phyloP scores from a whole-genome alignment of 1,140 invertebrate genomes.

The Coptotermes formosanus region DNA sequence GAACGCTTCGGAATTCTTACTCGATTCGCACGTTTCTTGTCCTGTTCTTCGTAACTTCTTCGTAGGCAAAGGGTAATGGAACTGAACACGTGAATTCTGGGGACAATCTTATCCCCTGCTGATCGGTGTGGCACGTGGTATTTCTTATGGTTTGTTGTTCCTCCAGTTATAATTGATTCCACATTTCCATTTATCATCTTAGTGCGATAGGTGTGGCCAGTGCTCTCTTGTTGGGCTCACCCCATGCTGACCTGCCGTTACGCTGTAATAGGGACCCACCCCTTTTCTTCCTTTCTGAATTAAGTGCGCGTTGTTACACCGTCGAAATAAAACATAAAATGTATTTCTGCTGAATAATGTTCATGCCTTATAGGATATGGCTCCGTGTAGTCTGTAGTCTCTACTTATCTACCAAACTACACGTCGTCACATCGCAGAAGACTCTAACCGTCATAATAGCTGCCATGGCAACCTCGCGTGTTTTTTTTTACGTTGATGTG shows the following conservation, averaged over 20 bases:
- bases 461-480: too few species aligned
- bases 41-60: too few species aligned
- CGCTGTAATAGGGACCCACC: background rate
- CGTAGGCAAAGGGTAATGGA: too few species aligned
- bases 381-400: too few species aligned
- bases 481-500: too few species aligned
- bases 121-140: background rate
- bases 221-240: background rate
- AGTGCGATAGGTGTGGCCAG: conserved; percentile 1
- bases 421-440: too few species aligned
- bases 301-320: background rate
- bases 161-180: background rate
- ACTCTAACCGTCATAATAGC: too few species aligned
- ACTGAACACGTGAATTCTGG: background rate
- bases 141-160: background rate
- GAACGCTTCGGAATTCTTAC: too few species aligned
- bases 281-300: background rate
- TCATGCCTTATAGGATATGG: too few species aligned
- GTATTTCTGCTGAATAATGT: background rate
- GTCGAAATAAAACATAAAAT: background rate
- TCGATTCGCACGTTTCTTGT: too few species aligned
- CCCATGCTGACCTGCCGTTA: background rate
- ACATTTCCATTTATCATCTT: background rate
- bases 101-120: background rate
- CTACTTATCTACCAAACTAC: too few species aligned